These are phyloP conservation scores for Lepidocyrtoides sp. DNA, from an alignment of 2,888 invertebrate species.

Conservation along the genomic window DNA sequence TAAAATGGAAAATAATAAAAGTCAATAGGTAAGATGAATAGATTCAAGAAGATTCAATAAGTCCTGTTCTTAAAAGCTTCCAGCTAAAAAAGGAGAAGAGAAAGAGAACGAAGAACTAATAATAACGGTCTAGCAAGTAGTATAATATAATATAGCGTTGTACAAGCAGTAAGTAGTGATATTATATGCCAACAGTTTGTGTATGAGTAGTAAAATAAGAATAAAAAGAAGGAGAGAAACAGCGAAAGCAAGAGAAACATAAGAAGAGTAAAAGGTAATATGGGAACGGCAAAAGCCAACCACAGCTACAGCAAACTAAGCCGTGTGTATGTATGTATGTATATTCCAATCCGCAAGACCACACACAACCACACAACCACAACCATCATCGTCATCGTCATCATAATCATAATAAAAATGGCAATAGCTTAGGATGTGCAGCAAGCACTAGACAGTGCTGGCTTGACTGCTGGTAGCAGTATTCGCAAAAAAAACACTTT, in stretches of 20 bases:
- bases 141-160: slow-evolving; percentile 11
- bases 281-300: background rate
- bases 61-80: slow-evolving; percentile 67
- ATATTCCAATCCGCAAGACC: slow-evolving; percentile 47
- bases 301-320: background rate
- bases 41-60: slow-evolving; percentile 73
- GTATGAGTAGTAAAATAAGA: background rate
- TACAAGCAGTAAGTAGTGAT: background rate
- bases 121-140: slow-evolving; percentile 31
- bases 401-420: slow-evolving; percentile 62
- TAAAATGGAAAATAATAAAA: slow-evolving; percentile 71
- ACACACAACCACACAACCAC: slow-evolving; percentile 30
- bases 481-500: slow-evolving; percentile 15
- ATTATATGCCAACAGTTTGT: slow-evolving; percentile 18
- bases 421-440: slow-evolving; percentile 16
- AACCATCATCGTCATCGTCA: slow-evolving; percentile 7
- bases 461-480: background rate
- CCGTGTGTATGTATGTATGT: too few relatives aligned
- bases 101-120: slow-evolving; percentile 34
- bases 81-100: slow-evolving; percentile 43
- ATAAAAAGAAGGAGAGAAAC: background rate
- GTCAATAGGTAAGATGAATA: slow-evolving; percentile 72
- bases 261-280: slow-evolving; percentile 9
- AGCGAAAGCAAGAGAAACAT: background rate
- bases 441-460: background rate